Evolutionary conservation across 1,140 invertebrate genomes (phyloP).

Genomic region (Nixonia krombeini): DNA sequence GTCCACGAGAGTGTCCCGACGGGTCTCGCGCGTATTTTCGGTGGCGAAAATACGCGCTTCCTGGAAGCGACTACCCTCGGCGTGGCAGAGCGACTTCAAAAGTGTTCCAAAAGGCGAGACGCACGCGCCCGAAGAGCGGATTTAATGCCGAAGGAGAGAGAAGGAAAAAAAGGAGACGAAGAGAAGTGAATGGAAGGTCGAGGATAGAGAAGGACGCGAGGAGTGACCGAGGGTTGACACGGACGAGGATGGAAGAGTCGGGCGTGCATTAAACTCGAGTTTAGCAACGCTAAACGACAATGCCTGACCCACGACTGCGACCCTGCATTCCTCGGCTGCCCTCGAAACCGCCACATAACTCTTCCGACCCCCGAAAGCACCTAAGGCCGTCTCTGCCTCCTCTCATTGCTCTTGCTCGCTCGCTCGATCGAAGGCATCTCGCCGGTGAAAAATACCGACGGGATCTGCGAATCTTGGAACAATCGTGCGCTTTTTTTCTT

Average conservation of each 20-base stretch:
- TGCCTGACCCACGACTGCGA: slow-evolving; percentile 43
- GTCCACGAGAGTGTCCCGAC: too few species aligned
- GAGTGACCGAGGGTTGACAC: slow-evolving; percentile 6
- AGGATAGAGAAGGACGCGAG: slow-evolving; percentile 15
- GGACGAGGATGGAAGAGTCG: not conserved
- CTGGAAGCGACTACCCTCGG: slow-evolving; percentile 39
- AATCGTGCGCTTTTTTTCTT: too few species aligned
- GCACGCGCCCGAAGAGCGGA: slow-evolving; percentile 21
- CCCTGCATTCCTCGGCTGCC: slow-evolving; percentile 40
- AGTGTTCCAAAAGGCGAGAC: slow-evolving; percentile 31
- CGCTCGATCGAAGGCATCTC: not conserved
- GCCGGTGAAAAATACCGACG: not conserved
- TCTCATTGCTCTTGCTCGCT: slow-evolving; percentile 1
- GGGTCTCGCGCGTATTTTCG: too few species aligned
- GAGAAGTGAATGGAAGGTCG: slow-evolving; percentile 8
- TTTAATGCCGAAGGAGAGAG: slow-evolving; percentile 21
- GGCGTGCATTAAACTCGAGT: slow-evolving; percentile 26
- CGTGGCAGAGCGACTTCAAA: slow-evolving; percentile 39
- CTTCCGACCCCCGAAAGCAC: slow-evolving; percentile 43
- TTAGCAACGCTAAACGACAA: slow-evolving; percentile 44
- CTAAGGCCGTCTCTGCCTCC: slow-evolving; percentile 20
- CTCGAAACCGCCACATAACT: slow-evolving; percentile 42
- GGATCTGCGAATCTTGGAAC: not conserved
- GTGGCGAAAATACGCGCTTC: slow-evolving; percentile 47
- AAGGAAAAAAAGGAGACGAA: slow-evolving; percentile 12